phyloP scores from a whole-genome alignment of 2,113 vertebrate genomes.

The Daphoenositta chrysoptera region DNA sequence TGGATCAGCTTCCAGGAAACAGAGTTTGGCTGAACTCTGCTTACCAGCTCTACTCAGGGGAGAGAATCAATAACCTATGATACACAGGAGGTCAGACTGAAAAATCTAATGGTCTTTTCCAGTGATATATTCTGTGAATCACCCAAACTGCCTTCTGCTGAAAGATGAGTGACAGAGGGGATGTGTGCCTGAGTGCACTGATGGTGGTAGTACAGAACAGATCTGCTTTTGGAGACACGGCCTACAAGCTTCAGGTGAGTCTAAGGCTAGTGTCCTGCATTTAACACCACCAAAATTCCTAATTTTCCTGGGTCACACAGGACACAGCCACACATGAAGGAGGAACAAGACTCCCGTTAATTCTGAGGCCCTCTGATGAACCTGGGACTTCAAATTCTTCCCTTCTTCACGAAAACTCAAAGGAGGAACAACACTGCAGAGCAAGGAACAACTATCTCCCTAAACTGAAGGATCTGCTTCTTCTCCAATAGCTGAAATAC shows the following conservation, averaged over 20 bases:
- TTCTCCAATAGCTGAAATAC: background rate
- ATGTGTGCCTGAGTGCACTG: too few species aligned
- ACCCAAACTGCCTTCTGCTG: background rate
- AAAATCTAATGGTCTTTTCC: background rate
- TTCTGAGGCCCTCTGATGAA: background rate
- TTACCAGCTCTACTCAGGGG: background rate
- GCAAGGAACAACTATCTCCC: background rate
- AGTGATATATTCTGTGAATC: background rate
- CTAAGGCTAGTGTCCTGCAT: background rate
- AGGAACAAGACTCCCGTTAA: background rate
- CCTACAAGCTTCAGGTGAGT: background rate
- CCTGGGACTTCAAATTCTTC: background rate
- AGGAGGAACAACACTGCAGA: background rate
- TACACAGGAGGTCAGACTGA: background rate
- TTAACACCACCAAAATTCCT: background rate
- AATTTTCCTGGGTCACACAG: background rate
- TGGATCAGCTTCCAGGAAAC: background rate
- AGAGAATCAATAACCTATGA: background rate
- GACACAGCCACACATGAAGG: background rate
- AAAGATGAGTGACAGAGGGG: background rate
- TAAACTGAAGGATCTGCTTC: background rate
- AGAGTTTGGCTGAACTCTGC: background rate
- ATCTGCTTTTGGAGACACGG: background rate
- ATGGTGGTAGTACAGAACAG: background rate
- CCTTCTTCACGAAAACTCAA: background rate